A percentile compares a stretch with the other conserved stretches of the same genome.
Evolutionary conservation across 2,888 invertebrate species (phyloP).

Genomic region (Pristionchus fissidentatus): DNA sequence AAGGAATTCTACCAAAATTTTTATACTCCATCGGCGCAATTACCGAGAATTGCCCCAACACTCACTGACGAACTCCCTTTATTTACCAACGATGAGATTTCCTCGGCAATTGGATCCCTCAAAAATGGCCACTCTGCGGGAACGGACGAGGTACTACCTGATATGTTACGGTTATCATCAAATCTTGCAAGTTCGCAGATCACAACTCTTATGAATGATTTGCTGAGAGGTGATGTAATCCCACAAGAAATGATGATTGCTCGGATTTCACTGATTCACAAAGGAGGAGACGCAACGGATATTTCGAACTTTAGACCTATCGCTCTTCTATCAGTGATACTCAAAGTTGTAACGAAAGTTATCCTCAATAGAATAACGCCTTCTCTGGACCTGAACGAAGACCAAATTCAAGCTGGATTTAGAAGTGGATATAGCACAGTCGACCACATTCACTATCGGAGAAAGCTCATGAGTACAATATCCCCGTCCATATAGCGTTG

Average conservation of each 20-base stretch:
- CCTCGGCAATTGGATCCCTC: background rate
- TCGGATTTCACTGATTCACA: background rate
- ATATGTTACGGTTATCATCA: background rate
- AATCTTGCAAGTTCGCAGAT: background rate
- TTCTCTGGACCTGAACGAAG: too few relatives aligned
- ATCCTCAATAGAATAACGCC: too few relatives aligned
- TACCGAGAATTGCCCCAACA: background rate
- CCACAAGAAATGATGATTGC: background rate
- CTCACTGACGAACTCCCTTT: background rate
- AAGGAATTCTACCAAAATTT: background rate
- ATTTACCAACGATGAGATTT: background rate
- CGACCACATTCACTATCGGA: too few relatives aligned
- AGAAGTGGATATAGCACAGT: too few relatives aligned
- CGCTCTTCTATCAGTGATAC: background rate
- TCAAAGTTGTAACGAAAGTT: too few relatives aligned
- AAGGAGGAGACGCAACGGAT: slow-evolving; percentile 7
- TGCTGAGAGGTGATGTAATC: background rate
- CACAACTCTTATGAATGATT: background rate
- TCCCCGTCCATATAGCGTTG: too few relatives aligned
- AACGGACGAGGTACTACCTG: background rate
- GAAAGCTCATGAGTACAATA: too few relatives aligned
- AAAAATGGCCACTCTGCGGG: slow-evolving; percentile 6
- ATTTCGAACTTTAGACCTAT: slow-evolving; percentile 17
- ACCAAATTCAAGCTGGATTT: too few relatives aligned
- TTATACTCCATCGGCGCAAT: background rate